These are phyloP conservation scores for Ormyrus labotus DNA, from an alignment of 2,888 invertebrate species.

Conservation along the genomic window DNA sequence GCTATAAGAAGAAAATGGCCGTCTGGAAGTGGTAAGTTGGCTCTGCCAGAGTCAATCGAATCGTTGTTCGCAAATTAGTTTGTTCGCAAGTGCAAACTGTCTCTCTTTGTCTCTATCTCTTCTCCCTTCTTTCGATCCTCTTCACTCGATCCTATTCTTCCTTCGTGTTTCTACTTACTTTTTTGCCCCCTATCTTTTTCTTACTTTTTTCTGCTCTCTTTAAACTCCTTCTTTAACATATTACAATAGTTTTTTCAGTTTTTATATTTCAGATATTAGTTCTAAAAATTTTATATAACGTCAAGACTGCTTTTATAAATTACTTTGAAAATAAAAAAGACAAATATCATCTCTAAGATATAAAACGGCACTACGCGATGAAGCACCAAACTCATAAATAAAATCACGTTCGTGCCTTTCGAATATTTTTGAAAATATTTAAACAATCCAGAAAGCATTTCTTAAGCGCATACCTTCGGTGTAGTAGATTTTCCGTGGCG, in stretches of 20 bases:
- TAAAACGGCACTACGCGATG: no score
- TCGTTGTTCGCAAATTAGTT: constrained; percentile 61
- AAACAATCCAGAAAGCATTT: no score
- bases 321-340: no score
- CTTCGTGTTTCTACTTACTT: constrained; percentile 15
- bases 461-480: no score
- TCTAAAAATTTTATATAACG: no score
- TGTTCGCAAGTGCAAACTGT: constrained; percentile 57
- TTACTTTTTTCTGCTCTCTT: neutral
- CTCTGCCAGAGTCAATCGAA: constrained; percentile 58
- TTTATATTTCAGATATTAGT: no score
- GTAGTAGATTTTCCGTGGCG: no score
- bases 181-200: neutral
- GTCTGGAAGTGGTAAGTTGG: constrained; percentile 56
- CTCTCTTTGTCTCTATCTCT: constrained; percentile 34
- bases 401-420: no score
- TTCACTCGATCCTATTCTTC: constrained; percentile 22
- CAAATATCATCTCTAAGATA: no score
- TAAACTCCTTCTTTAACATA: constrained; percentile 6
- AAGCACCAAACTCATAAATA: no score
- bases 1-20: constrained; percentile 47
- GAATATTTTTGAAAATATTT: no score
- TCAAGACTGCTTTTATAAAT: no score
- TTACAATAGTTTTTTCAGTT: neutral
- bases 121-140: constrained; percentile 3